A percentile compares a stretch with the other conserved stretches of the same genome.
phyloP scores from a whole-genome alignment of 2,888 invertebrate genomes.

The Athetis lepigone region DNA sequence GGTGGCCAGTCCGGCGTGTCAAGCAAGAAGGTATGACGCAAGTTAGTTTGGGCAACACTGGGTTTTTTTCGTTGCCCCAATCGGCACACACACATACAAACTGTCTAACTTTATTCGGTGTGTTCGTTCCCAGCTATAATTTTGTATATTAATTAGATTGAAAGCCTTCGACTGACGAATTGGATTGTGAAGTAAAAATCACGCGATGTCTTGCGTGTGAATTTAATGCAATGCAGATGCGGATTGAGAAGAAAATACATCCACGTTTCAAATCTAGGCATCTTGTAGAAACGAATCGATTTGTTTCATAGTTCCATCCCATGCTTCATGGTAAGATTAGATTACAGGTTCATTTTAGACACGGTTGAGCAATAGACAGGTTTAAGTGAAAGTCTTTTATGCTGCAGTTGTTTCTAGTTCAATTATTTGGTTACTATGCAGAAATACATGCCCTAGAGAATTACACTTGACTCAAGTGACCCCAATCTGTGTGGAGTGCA shows the following conservation, averaged over 20 bases:
- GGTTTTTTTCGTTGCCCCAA: slow-evolving; percentile 81
- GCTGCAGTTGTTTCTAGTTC: slow-evolving; percentile 36
- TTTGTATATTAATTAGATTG: slow-evolving; percentile 55
- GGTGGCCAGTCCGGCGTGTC: slow-evolving; percentile 78
- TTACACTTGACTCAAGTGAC: no score
- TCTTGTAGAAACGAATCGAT: slow-evolving; percentile 38
- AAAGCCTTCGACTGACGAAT: slow-evolving; percentile 47
- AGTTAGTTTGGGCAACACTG: slow-evolving; percentile 84
- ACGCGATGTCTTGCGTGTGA: slow-evolving; percentile 13
- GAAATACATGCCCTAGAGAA: slow-evolving; percentile 27
- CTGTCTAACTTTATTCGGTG: slow-evolving; percentile 51
- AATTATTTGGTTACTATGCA: slow-evolving; percentile 13
- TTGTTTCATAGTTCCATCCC: slow-evolving; percentile 19
- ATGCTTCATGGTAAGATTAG: slow-evolving; percentile 31
- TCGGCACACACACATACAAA: slow-evolving; percentile 66
- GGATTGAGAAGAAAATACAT: not conserved
- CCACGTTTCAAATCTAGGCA: not conserved
- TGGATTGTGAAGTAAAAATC: slow-evolving; percentile 31
- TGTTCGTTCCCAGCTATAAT: slow-evolving; percentile 53
- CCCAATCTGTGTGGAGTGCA: slow-evolving; percentile 3
- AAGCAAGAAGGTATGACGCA: slow-evolving; percentile 83
- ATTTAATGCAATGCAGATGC: slow-evolving; percentile 4
- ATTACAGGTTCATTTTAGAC: slow-evolving; percentile 21
- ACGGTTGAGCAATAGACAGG: slow-evolving; percentile 26
- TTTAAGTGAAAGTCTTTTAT: slow-evolving; percentile 48